phyloP scores from a whole-genome alignment of 2,113 vertebrate genomes.

The Lasiurus borealis region DNA sequence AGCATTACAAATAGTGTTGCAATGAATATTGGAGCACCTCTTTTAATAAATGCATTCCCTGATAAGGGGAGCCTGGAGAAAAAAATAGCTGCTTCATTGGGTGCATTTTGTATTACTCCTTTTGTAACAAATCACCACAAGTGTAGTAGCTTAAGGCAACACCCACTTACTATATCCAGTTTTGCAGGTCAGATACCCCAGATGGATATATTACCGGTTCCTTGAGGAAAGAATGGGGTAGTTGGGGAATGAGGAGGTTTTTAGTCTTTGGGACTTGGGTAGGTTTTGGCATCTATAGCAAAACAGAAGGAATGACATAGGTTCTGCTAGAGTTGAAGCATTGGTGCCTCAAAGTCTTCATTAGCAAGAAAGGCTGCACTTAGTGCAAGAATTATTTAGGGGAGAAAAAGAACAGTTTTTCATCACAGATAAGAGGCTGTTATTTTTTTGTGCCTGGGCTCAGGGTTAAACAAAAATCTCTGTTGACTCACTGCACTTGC shows the following conservation, averaged over 20 bases:
- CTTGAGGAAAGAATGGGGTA: not conserved
- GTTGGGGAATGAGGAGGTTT: not conserved
- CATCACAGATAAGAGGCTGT: not conserved
- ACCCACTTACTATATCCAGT: not conserved
- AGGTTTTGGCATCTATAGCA: not conserved
- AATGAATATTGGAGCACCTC: not conserved
- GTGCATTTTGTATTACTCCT: not conserved
- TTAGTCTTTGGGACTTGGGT: not conserved
- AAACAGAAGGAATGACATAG: not conserved
- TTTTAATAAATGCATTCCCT: not conserved
- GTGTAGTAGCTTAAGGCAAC: not conserved
- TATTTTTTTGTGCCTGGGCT: not conserved
- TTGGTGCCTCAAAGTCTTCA: not conserved
- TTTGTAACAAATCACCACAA: not conserved
- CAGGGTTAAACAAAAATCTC: not conserved
- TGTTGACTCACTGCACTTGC: not conserved
- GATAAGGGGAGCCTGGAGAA: not conserved
- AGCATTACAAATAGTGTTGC: not conserved
- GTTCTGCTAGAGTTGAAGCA: not conserved
- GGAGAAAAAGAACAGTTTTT: not conserved
- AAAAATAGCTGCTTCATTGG: not conserved
- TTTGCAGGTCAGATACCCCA: not conserved
- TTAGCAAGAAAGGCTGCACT: not conserved
- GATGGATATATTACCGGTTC: not conserved
- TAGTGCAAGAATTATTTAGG: not conserved